phyloP scores from a whole-genome alignment of 1,140 invertebrate genomes.

The Trinorchestia longiramus region DNA sequence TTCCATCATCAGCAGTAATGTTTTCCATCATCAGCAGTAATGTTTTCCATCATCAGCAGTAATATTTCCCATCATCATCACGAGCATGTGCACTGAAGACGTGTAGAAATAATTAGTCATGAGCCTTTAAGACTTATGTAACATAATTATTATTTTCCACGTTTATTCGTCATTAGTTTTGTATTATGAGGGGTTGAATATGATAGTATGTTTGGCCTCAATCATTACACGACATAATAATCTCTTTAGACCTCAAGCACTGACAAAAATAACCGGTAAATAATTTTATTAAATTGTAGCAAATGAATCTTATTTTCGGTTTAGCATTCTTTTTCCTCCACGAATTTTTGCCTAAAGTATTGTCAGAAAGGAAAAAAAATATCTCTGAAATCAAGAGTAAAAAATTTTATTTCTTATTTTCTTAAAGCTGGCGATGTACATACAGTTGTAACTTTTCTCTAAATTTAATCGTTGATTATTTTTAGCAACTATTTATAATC shows the following conservation, averaged over 20 bases:
- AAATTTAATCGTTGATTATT: neutral
- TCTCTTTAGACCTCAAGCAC: neutral
- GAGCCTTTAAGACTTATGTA: too few relatives aligned
- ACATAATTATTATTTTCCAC: neutral
- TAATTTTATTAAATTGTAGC: neutral
- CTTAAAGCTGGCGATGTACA: neutral
- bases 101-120: too few relatives aligned
- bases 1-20: too few relatives aligned
- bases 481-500: too few relatives aligned
- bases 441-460: neutral
- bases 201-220: too few relatives aligned
- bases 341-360: neutral
- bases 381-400: neutral
- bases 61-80: too few relatives aligned
- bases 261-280: neutral
- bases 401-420: neutral
- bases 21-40: too few relatives aligned
- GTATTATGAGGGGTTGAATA: too few relatives aligned
- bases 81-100: too few relatives aligned
- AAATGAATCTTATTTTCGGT: neutral
- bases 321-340: neutral
- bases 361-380: neutral
- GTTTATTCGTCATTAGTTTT: too few relatives aligned
- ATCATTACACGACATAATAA: neutral
- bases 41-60: too few relatives aligned